Conservation (phyloP, 2,797 vertebrate genomes). For the Rhodeus uyekii region DNA sequence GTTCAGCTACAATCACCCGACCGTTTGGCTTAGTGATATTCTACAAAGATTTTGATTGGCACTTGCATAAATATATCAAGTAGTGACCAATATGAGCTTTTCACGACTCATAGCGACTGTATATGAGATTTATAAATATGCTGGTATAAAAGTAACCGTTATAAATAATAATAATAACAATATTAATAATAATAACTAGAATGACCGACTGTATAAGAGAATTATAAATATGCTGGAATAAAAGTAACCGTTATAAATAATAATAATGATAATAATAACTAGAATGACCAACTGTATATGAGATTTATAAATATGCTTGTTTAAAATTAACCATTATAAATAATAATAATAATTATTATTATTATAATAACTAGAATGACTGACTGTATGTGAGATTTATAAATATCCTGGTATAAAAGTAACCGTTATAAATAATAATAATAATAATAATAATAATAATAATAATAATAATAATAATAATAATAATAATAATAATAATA, state of each 20-base stretch:
- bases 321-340: not conserved
- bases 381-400: too few relatives aligned
- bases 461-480: not conserved
- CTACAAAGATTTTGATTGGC: not conserved
- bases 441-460: not conserved
- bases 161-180: not conserved
- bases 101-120: not conserved
- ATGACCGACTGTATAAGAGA: not conserved
- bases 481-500: too few relatives aligned
- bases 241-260: not conserved
- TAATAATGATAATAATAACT: not conserved
- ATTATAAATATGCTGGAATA: not conserved
- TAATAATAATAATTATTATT: not conserved
- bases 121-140: too few relatives aligned
- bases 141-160: not conserved
- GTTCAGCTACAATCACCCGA: not conserved
- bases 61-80: not conserved
- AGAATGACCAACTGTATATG: not conserved
- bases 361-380: not conserved
- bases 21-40: not conserved
- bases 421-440: too few relatives aligned
- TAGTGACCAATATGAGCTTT: not conserved
- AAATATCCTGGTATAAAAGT: too few relatives aligned
- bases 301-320: not conserved
- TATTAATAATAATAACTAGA: too few relatives aligned